phyloP scores from a whole-genome alignment of 2,113 vertebrate species.

The Potamarius usumacintae region DNA sequence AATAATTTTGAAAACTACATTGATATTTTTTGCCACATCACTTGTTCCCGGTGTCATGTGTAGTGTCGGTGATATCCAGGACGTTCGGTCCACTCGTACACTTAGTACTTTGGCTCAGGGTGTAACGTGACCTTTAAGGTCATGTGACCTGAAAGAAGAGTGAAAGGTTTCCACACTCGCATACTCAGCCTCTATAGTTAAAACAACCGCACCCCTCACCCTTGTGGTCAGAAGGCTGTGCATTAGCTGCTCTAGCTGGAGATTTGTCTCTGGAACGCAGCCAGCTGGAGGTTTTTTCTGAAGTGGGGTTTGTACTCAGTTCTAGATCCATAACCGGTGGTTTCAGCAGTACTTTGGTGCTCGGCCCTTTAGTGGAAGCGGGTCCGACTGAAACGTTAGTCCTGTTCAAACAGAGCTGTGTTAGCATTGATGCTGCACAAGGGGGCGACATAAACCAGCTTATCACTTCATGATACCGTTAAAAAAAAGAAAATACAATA shows the following conservation, averaged over 20 bases:
- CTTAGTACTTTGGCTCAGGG: neutral
- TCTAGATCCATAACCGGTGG: slow-evolving; percentile 47
- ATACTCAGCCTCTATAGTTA: neutral
- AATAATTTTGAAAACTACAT: too few species aligned
- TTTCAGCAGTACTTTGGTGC: slow-evolving; percentile 59
- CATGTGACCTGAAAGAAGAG: neutral
- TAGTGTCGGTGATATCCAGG: too few species aligned
- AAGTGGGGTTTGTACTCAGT: neutral
- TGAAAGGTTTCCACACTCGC: neutral
- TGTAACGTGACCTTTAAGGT: neutral
- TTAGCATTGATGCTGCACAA: neutral
- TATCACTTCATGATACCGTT: too few species aligned
- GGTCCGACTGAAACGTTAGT: slow-evolving; percentile 16
- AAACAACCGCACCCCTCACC: slow-evolving; percentile 51
- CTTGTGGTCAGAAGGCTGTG: slow-evolving; percentile 48
- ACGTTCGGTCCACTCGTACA: too few species aligned
- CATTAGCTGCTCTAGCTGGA: slow-evolving; percentile 34
- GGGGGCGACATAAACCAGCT: neutral
- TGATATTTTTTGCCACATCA: too few species aligned
- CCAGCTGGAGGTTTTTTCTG: slow-evolving; percentile 14
- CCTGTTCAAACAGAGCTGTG: neutral
- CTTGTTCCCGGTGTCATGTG: too few species aligned
- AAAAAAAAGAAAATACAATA: neutral
- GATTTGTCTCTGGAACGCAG: slow-evolving; percentile 52
- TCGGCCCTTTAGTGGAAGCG: slow-evolving; percentile 2